Evolutionary conservation across 2,797 vertebrate genomes (phyloP), one percentile per base, ranked within the genome.

Genomic region (Danio choprae): DNA sequence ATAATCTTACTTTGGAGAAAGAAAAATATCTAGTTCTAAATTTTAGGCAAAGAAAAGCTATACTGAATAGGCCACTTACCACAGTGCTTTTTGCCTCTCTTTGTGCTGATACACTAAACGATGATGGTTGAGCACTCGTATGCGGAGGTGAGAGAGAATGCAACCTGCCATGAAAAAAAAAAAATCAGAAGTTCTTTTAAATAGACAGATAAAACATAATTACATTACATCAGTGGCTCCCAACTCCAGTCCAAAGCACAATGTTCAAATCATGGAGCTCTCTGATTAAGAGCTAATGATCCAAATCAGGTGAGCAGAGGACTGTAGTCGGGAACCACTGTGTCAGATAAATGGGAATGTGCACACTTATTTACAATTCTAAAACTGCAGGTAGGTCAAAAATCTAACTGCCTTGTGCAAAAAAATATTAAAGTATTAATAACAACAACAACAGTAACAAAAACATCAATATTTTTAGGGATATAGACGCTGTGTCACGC

Each of bases 151-250:
- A 58, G 46, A 86, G 29, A 80, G 80, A 71, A 74, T 78, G 77
- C 69, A 86, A 48, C 64, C 84, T 86, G 53, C 3, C 63, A 67
- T 6, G 44, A 5, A 40, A 77, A 6, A 46, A 18, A 77, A 10
- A 50, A n/a, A 59, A 44, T 10, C 7, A 53, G 44, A 63, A 22
- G 12, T 11, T 41, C 36, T 69, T 69, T 69, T 4, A 13, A 43
- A 16, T 36, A n/a, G n/a, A n/a, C n/a, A n/a, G n/a, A n/a, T n/a
- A n/a, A n/a, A n/a, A n/a, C n/a, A n/a, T n/a, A n/a, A n/a, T n/a
- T n/a, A n/a, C n/a, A n/a, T n/a, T n/a, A n/a, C n/a, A n/a, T n/a
- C n/a, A n/a, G n/a, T n/a, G n/a, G n/a, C n/a, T n/a, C n/a, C n/a
- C n/a, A n/a, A n/a, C n/a, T n/a, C n/a, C n/a, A n/a, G n/a, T n/a